These are phyloP conservation scores for Aphyosemion australe DNA, from an alignment of 2,113 vertebrate genomes.

Conservation along the genomic window DNA sequence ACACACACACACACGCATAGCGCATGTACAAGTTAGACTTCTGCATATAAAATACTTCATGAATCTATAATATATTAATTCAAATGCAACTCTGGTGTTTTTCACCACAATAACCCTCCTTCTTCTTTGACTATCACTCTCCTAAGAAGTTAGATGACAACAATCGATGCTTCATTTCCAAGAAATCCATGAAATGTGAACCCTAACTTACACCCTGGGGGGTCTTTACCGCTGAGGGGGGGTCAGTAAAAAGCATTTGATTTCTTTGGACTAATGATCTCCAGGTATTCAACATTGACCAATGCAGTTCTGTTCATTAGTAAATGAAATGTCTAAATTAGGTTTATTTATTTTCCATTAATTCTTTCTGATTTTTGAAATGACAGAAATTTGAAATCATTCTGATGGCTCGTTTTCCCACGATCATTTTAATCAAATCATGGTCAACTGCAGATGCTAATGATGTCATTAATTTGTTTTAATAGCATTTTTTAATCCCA, in stretches of 20 bases:
- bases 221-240: constrained; percentile 4
- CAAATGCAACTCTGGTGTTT: background rate
- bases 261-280: background rate
- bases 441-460: too few relatives aligned
- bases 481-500: too few relatives aligned
- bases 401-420: background rate
- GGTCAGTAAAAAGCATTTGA: background rate
- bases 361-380: background rate
- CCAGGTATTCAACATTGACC: background rate
- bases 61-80: constrained; percentile 3
- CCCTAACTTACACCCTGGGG: constrained; percentile 7
- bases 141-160: constrained; percentile 28
- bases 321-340: background rate
- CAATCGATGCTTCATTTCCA: constrained; percentile 42
- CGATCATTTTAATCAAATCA: too few relatives aligned
- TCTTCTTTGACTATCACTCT: constrained; percentile 22
- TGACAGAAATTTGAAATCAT: too few relatives aligned
- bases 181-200: constrained; percentile 18
- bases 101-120: background rate
- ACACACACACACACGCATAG: background rate
- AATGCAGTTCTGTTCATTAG: background rate
- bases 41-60: constrained; percentile 11
- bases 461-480: too few relatives aligned
- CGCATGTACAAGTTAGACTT: constrained; percentile 1
- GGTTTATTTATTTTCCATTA: background rate